Conservation (phyloP, 2,797 vertebrate genomes). For the Phataginus tricuspis region DNA sequence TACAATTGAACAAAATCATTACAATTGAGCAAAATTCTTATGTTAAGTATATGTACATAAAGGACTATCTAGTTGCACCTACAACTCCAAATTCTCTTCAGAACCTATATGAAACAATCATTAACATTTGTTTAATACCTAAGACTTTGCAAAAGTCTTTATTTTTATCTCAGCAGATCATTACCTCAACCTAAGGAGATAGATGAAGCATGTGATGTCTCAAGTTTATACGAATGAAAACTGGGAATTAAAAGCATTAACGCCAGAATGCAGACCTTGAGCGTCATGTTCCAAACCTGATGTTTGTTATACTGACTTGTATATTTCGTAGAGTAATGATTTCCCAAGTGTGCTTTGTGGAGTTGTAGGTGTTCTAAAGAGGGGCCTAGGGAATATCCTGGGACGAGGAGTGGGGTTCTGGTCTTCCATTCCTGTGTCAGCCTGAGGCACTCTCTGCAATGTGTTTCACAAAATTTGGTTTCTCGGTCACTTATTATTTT, state of each 20-base stretch:
- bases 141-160: not conserved
- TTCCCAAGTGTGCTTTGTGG: not conserved
- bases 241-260: not conserved
- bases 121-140: not conserved
- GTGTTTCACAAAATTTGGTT: not conserved
- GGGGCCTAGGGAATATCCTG: not conserved
- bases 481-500: slow-evolving; percentile 32
- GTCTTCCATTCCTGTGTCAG: not conserved
- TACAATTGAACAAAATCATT: not conserved
- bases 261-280: not conserved
- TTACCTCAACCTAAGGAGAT: not conserved
- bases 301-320: not conserved
- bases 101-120: not conserved
- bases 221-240: not conserved
- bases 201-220: not conserved
- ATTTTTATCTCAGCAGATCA: not conserved
- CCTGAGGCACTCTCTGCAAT: not conserved
- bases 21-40: not conserved
- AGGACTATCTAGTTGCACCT: not conserved
- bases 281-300: not conserved
- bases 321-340: not conserved
- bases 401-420: not conserved
- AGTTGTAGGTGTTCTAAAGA: not conserved
- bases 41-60: not conserved
- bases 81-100: not conserved